A percentile compares a stretch with the other conserved stretches of the same genome.
Conservation (phyloP, 2,113 vertebrate species). For the Xyrauchen texanus region DNA sequence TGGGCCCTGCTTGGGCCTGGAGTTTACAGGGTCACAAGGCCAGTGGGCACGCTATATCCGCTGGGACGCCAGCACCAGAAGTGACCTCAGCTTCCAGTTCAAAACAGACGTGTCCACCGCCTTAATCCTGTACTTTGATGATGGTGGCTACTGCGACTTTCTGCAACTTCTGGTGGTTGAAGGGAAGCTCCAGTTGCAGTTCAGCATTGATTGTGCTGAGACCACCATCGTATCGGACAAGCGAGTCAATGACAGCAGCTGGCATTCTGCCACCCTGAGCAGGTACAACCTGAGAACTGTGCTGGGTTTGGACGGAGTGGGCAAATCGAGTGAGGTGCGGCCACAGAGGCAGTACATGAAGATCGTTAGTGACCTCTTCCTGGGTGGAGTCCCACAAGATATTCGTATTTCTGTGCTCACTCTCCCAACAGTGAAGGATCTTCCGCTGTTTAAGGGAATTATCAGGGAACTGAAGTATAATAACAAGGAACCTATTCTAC, state of each 20-base stretch:
- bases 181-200: conserved; percentile 88
- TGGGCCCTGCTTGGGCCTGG: conserved; percentile 86
- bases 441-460: conserved; percentile 87
- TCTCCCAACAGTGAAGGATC: conserved; percentile 81
- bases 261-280: conserved; percentile 90
- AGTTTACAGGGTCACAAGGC: conserved; percentile 91
- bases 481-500: conserved; percentile 83
- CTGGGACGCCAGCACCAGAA: conserved; percentile 95
- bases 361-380: conserved; percentile 94
- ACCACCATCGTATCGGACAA: conserved; percentile 80
- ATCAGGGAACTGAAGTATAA: conserved; percentile 93
- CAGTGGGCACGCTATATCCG: conserved; percentile 98
- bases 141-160: conserved; percentile 96
- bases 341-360: conserved; percentile 92
- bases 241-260: conserved; percentile 86
- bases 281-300: conserved; percentile 85
- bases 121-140: conserved; percentile 96
- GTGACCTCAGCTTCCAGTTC: conserved; percentile 95
- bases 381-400: conserved; percentile 91
- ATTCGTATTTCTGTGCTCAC: conserved; percentile 87
- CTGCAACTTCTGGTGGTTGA: conserved; percentile 89
- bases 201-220: conserved; percentile 96
- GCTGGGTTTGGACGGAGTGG: conserved; percentile 86
- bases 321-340: conserved; percentile 82
- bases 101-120: conserved; percentile 90